Evolutionary conservation across 2,113 vertebrate species (phyloP).

Genomic region (Solenodon paradoxus): DNA sequence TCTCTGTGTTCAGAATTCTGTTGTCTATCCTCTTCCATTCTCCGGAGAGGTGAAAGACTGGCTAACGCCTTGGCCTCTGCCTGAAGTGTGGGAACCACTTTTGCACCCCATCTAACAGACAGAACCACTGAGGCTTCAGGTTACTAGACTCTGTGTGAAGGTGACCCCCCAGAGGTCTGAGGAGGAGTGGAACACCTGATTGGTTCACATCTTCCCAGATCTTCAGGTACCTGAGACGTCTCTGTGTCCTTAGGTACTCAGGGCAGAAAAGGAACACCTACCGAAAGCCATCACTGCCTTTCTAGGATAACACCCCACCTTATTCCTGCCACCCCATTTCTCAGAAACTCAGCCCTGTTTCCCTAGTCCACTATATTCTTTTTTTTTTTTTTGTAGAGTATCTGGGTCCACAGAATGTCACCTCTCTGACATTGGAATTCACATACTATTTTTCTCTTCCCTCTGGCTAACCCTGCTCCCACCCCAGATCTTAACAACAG

Average conservation of each 20-base stretch:
- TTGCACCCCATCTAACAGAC: neutral
- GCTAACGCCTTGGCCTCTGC: neutral
- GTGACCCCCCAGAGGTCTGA: accelerated
- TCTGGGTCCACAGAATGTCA: neutral
- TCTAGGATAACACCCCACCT: neutral
- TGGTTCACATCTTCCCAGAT: neutral
- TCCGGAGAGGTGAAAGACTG: neutral
- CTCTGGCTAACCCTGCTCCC: neutral
- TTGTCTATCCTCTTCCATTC: neutral
- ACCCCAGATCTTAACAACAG: neutral
- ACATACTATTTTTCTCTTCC: neutral
- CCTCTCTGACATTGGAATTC: neutral
- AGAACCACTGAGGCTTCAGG: neutral
- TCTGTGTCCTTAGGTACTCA: neutral
- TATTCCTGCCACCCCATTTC: neutral
- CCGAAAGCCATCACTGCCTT: neutral
- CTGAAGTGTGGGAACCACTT: neutral
- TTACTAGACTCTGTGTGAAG: accelerated
- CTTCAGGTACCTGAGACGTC: neutral
- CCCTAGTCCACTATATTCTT: no score
- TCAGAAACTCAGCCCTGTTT: neutral
- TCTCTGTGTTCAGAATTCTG: neutral
- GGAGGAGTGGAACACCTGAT: neutral
- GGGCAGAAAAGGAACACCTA: neutral
- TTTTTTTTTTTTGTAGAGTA: neutral